Evolutionary conservation across 2,888 invertebrate species (phyloP).

Genomic region (Chalcis sispes): DNA sequence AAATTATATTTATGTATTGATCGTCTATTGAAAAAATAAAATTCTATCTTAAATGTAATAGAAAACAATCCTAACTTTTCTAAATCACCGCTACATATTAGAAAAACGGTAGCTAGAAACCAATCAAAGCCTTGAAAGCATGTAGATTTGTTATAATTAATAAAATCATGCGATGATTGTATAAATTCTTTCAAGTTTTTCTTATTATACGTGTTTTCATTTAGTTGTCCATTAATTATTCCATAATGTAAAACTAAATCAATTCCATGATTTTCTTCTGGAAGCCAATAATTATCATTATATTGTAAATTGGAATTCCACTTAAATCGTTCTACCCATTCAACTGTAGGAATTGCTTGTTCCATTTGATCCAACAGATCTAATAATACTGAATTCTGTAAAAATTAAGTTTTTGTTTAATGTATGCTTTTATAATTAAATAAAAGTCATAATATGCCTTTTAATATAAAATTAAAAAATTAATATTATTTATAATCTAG

Average conservation of each 20-base stretch:
- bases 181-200: constrained; percentile 69
- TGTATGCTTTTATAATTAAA: no score
- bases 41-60: not conserved
- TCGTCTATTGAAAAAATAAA: not conserved
- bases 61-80: constrained; percentile 64
- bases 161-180: constrained; percentile 66
- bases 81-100: constrained; percentile 69
- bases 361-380: constrained; percentile 71
- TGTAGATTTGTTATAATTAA: constrained; percentile 65
- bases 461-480: no score
- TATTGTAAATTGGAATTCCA: constrained; percentile 64
- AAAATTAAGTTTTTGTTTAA: no score
- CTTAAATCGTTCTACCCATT: constrained; percentile 69
- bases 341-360: constrained; percentile 71
- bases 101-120: constrained; percentile 72
- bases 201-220: constrained; percentile 58
- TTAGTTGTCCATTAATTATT: constrained; percentile 63
- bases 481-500: no score
- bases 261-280: constrained; percentile 70
- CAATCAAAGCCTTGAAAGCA: constrained; percentile 71
- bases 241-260: constrained; percentile 68
- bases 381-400: constrained; percentile 66
- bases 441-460: no score
- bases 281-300: constrained; percentile 67
- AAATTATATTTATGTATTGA: not conserved